These are phyloP conservation scores for Coluber constrictor DNA, from an alignment of 2,797 vertebrate species.

Conservation along the genomic window DNA sequence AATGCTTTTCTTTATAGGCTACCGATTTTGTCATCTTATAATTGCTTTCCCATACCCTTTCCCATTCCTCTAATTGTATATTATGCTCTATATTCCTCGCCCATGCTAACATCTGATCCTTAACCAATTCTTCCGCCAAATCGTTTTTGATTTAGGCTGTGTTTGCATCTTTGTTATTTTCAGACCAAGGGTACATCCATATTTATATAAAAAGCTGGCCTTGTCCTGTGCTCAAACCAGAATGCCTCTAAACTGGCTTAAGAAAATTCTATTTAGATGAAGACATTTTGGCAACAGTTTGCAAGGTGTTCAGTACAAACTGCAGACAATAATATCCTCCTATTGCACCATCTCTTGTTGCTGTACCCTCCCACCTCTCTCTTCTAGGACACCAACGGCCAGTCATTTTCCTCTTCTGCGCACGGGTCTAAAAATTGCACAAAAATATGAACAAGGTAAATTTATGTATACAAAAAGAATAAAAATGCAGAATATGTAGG, in stretches of 20 bases:
- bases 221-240: background rate
- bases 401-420: background rate
- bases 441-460: background rate
- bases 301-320: background rate
- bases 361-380: background rate
- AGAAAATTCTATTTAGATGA: background rate
- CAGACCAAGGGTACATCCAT: background rate
- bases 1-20: too few species aligned
- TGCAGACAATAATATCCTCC: background rate
- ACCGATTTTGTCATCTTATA: too few species aligned
- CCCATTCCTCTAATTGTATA: too few species aligned
- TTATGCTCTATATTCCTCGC: too few species aligned
- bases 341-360: background rate
- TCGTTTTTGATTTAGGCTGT: background rate
- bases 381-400: background rate
- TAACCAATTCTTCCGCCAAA: too few species aligned
- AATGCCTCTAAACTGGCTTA: background rate
- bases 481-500: background rate
- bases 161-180: background rate
- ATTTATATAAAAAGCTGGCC: background rate
- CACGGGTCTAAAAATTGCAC: background rate
- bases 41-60: too few species aligned
- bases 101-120: too few species aligned
- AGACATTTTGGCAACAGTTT: background rate
- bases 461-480: background rate